These are phyloP conservation scores for Drosophila subsilvestris DNA, from an alignment of 2,888 invertebrate species.

Conservation along the genomic window DNA sequence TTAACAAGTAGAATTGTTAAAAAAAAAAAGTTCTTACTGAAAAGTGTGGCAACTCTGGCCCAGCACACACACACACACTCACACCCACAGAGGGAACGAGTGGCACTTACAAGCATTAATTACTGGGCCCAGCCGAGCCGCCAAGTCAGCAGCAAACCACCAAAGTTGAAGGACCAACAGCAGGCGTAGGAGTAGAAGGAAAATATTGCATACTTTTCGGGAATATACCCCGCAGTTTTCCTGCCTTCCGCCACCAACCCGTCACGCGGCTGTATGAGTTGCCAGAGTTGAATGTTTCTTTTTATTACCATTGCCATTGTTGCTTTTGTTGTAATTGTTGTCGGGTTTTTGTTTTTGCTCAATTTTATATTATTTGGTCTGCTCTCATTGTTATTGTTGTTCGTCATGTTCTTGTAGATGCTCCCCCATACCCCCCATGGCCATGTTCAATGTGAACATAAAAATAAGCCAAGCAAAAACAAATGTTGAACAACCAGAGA, in stretches of 20 bases:
- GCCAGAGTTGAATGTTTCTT: conserved; percentile 54
- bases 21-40: conserved; percentile 15
- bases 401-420: conserved; percentile 45
- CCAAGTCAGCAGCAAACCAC: conserved; percentile 51
- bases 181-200: conserved; percentile 40
- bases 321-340: conserved; percentile 27
- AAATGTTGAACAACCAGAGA: conserved; percentile 7
- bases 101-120: conserved; percentile 73
- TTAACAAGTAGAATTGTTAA: conserved; percentile 58
- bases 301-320: conserved; percentile 57
- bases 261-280: conserved; percentile 50
- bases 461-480: conserved; percentile 36
- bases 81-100: conserved; percentile 37
- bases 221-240: conserved; percentile 32
- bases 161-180: conserved; percentile 42
- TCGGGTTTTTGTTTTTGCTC: conserved; percentile 30
- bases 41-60: conserved; percentile 55
- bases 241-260: conserved; percentile 10
- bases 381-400: conserved; percentile 8
- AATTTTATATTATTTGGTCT: conserved; percentile 41
- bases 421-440: background rate
- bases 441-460: conserved; percentile 43
- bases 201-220: conserved; percentile 71
- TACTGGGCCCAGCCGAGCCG: conserved; percentile 63
- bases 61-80: conserved; percentile 19